Percentiles rank a stretch among this genome's conserved stretches.
phyloP scores from a whole-genome alignment of 2,797 vertebrate genomes.

The Pangasius djambal region DNA sequence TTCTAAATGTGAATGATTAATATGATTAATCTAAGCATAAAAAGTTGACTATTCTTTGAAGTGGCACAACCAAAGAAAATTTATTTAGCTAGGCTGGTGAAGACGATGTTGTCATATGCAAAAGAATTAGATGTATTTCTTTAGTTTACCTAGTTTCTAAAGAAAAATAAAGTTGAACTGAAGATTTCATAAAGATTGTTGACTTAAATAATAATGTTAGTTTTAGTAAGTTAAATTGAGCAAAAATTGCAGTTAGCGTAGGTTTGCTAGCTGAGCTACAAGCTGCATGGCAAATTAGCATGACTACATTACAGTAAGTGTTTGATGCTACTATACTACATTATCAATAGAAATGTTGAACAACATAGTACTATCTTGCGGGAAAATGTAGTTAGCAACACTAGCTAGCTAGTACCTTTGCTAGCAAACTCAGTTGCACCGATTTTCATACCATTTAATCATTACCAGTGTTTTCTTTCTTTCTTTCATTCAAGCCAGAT shows the following conservation, averaged over 20 bases:
- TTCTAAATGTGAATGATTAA: neutral
- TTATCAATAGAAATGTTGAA: neutral
- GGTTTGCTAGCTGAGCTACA: neutral
- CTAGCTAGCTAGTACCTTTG: neutral
- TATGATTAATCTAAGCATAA: neutral
- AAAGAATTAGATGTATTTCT: neutral
- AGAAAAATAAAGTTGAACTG: neutral
- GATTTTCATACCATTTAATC: neutral
- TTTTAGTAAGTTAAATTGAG: neutral
- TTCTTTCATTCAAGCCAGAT: neutral
- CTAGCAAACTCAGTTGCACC: neutral
- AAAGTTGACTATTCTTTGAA: no score
- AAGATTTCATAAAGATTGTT: neutral
- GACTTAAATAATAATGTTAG: neutral
- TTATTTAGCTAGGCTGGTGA: neutral
- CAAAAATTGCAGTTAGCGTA: neutral
- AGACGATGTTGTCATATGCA: no score
- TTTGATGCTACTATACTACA: neutral
- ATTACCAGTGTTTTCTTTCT: neutral
- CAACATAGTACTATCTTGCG: neutral
- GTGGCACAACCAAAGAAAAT: neutral
- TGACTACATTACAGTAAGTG: neutral
- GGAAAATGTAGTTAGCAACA: neutral
- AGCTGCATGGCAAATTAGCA: neutral
- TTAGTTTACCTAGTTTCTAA: neutral